Percentiles rank a stretch among this genome's conserved stretches.
phyloP scores from a whole-genome alignment of 2,888 invertebrate species.

The Cotesia congregata region DNA sequence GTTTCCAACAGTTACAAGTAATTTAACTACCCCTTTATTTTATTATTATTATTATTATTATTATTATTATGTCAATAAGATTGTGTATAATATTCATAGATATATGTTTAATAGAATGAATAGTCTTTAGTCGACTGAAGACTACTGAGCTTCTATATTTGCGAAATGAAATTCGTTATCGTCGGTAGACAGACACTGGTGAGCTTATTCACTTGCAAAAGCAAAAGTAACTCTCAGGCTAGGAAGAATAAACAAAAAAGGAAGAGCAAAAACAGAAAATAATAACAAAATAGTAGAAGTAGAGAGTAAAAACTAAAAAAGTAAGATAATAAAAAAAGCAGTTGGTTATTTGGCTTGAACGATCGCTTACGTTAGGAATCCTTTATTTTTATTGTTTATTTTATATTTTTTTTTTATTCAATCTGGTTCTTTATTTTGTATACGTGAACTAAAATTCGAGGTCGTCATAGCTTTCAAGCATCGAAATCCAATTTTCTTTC shows the following conservation, averaged over 20 bases:
- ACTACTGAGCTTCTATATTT: constrained; percentile 15
- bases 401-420: constrained; percentile 24
- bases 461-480: constrained; percentile 32
- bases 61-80: neutral
- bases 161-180: constrained; percentile 43
- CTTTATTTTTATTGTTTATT: constrained; percentile 29
- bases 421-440: constrained; percentile 24
- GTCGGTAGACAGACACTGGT: constrained; percentile 43
- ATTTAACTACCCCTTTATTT: neutral
- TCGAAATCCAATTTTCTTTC: constrained; percentile 33
- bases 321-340: neutral
- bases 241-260: constrained; percentile 15
- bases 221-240: neutral
- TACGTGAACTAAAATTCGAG: constrained; percentile 27
- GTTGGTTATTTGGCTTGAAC: constrained; percentile 38
- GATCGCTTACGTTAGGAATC: constrained; percentile 29
- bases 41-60: neutral
- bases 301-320: neutral
- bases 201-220: constrained; percentile 1
- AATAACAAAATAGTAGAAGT: neutral
- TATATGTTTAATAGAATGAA: constrained; percentile 8
- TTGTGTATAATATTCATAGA: neutral
- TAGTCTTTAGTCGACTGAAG: constrained; percentile 16
- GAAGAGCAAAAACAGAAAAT: neutral
- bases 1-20: constrained; percentile 6